A percentile compares a stretch with the other conserved stretches of the same genome.
phyloP scores from a whole-genome alignment of 2,113 vertebrate species.

The Aphyosemion australe region DNA sequence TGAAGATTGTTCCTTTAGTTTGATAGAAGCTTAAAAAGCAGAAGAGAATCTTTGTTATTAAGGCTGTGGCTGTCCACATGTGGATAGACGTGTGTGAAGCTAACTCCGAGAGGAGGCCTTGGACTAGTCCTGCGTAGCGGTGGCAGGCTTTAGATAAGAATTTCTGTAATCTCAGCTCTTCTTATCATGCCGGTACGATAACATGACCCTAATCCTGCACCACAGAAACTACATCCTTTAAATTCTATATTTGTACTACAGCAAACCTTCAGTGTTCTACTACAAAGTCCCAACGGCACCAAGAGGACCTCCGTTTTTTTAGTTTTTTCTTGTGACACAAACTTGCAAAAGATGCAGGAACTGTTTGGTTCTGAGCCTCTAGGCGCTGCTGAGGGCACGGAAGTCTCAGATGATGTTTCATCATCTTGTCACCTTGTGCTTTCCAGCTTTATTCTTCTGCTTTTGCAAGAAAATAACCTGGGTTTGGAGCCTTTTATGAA shows the following conservation, averaged over 20 bases:
- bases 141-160: conserved; percentile 71
- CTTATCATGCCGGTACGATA: conserved; percentile 65
- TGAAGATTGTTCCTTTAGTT: too few relatives aligned
- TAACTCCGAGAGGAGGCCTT: conserved; percentile 8
- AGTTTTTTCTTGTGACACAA: conserved; percentile 7
- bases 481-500: conserved; percentile 11
- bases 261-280: conserved; percentile 19
- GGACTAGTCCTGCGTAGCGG: conserved; percentile 24
- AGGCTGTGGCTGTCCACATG: too few relatives aligned
- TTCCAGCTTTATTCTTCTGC: conserved; percentile 12
- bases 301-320: background rate
- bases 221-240: too few relatives aligned
- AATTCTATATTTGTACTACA: conserved; percentile 43
- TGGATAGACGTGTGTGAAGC: too few relatives aligned
- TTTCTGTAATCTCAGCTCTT: conserved; percentile 68
- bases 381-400: conserved; percentile 19
- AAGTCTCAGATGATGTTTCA: conserved; percentile 29
- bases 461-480: background rate
- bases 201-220: conserved; percentile 70
- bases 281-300: background rate
- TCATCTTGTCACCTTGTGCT: conserved; percentile 29
- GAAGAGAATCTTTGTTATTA: too few relatives aligned
- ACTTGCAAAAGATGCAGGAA: too few relatives aligned
- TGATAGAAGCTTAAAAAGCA: too few relatives aligned
- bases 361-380: conserved; percentile 12